A percentile compares a stretch with the other conserved stretches of the same genome.
phyloP scores from a whole-genome alignment of 1,140 invertebrate species.

The Drosophila orosa region DNA sequence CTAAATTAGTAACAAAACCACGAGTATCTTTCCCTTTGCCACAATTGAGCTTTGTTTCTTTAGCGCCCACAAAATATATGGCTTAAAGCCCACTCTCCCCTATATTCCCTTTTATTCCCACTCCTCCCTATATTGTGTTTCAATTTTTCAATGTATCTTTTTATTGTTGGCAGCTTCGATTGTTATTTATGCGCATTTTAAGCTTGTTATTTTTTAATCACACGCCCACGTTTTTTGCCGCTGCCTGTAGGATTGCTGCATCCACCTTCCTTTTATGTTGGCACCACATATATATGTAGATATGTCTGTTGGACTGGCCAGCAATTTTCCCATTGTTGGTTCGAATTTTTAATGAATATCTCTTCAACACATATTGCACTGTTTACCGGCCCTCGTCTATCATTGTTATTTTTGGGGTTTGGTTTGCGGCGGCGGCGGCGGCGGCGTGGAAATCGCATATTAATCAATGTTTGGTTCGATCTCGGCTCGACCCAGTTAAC shows the following conservation, averaged over 20 bases:
- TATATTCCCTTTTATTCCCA: neutral
- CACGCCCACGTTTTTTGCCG: slow-evolving; percentile 60
- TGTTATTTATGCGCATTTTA: slow-evolving; percentile 75
- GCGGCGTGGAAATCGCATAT: slow-evolving; percentile 41
- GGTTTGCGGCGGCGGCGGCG: neutral
- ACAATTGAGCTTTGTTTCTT: neutral
- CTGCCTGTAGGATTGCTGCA: slow-evolving; percentile 24
- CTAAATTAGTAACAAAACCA: slow-evolving; percentile 7
- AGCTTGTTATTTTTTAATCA: slow-evolving; percentile 81
- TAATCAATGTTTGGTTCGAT: slow-evolving; percentile 64
- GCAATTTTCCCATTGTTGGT: slow-evolving; percentile 44
- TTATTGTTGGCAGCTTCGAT: slow-evolving; percentile 33
- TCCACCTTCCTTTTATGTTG: slow-evolving; percentile 6
- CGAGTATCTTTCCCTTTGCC: neutral
- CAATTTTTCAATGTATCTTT: slow-evolving; percentile 23
- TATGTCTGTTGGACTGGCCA: neutral
- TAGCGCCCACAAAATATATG: neutral
- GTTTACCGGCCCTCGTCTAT: slow-evolving; percentile 30
- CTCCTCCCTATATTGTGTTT: slow-evolving; percentile 14
- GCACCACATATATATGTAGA: neutral
- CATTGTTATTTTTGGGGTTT: slow-evolving; percentile 35
- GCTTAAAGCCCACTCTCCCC: slow-evolving; percentile 5
- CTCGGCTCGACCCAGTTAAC: slow-evolving; percentile 68
- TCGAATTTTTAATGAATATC: slow-evolving; percentile 76
- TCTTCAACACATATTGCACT: slow-evolving; percentile 57